phyloP scores from a whole-genome alignment of 2,113 vertebrate genomes.

The Caranx ignobilis region DNA sequence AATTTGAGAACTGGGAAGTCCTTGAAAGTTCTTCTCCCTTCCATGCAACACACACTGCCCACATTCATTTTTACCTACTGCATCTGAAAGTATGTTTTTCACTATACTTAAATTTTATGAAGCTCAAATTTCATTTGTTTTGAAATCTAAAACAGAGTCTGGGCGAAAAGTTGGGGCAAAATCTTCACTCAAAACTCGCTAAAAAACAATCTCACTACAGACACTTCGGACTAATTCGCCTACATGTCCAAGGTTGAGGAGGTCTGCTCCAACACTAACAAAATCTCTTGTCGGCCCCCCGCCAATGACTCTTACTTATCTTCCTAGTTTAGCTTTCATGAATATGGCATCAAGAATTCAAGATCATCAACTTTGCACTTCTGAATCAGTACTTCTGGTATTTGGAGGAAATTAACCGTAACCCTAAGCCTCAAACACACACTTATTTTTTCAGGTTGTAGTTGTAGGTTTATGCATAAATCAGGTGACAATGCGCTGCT shows the following conservation, averaged over 20 bases:
- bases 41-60: neutral
- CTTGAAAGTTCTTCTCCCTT: constrained; percentile 14
- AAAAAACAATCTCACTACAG: too few relatives aligned
- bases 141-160: neutral
- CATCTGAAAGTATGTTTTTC: constrained; percentile 26
- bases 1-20: constrained; percentile 49
- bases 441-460: neutral
- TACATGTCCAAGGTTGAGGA: too few relatives aligned
- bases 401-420: neutral
- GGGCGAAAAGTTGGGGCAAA: neutral
- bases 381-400: neutral
- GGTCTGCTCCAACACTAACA: neutral
- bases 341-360: constrained; percentile 21
- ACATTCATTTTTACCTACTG: constrained; percentile 12
- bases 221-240: neutral
- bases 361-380: constrained; percentile 7
- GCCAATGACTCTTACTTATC: neutral
- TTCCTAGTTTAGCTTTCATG: neutral
- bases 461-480: neutral
- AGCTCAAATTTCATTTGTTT: constrained; percentile 6
- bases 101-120: constrained; percentile 24
- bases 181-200: neutral
- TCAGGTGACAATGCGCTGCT: neutral
- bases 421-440: too few relatives aligned
- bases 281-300: neutral